A percentile compares a stretch with the other conserved stretches of the same genome.
Evolutionary conservation across 2,113 vertebrate genomes (phyloP).

Genomic region (Centrocercus urophasianus): DNA sequence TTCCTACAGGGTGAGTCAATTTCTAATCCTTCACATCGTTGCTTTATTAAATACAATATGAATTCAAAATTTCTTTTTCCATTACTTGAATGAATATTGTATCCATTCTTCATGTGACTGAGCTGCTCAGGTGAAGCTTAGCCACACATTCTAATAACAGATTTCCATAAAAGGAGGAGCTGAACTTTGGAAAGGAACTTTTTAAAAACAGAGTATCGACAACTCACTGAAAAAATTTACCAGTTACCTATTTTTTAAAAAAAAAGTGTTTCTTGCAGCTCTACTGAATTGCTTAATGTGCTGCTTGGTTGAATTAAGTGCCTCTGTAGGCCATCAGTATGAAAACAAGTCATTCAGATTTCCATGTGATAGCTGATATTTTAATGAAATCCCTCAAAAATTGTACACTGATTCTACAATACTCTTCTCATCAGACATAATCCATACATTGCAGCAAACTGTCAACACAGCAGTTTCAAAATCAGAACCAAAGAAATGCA

Average conservation of each 20-base stretch:
- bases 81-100: background rate
- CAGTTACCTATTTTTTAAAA: background rate
- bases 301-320: background rate
- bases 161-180: background rate
- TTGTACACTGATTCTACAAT: background rate
- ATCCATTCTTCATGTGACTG: background rate
- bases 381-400: background rate
- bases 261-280: background rate
- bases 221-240: background rate
- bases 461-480: background rate
- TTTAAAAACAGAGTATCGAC: background rate
- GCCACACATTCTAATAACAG: background rate
- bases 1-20: background rate
- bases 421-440: background rate
- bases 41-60: background rate
- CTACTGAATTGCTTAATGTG: background rate
- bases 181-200: background rate
- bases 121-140: background rate
- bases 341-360: background rate
- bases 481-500: background rate
- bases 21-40: background rate
- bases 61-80: accelerated
- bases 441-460: background rate
- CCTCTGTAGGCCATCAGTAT: background rate
- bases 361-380: background rate